A percentile compares a stretch with the other conserved stretches of the same genome.
Evolutionary conservation across 1,140 invertebrate genomes (phyloP).

Genomic region (Alviniconcha marisindica): DNA sequence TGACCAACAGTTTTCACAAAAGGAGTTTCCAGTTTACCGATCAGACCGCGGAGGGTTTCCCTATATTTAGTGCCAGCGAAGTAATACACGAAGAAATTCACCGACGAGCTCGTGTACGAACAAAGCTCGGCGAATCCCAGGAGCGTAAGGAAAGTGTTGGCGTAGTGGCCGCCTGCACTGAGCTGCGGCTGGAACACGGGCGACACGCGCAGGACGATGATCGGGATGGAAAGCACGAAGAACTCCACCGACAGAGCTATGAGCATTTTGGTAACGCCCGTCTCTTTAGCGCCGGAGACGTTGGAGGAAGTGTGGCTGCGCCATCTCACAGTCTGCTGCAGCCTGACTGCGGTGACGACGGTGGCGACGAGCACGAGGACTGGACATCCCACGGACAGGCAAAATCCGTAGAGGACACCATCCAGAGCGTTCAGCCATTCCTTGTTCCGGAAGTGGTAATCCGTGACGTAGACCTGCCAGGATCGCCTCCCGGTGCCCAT

Average conservation of each 20-base stretch:
- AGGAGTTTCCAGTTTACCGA: too few relatives aligned
- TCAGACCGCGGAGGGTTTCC: neutral
- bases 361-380: constrained; percentile 15
- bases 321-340: neutral
- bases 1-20: too few relatives aligned
- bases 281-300: neutral
- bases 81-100: constrained; percentile 11
- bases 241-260: neutral
- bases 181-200: constrained; percentile 10
- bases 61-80: constrained; percentile 4
- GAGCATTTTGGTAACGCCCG: constrained; percentile 19
- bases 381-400: neutral
- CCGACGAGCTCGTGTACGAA: neutral
- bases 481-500: neutral
- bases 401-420: neutral
- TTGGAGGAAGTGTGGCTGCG: neutral
- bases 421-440: neutral
- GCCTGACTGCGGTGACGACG: neutral
- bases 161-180: neutral
- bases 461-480: neutral
- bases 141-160: neutral
- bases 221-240: neutral
- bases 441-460: neutral
- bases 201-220: neutral
- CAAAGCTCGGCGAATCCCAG: neutral